phyloP scores from a whole-genome alignment of 2,888 invertebrate genomes.

The Chydorus sphaericus region DNA sequence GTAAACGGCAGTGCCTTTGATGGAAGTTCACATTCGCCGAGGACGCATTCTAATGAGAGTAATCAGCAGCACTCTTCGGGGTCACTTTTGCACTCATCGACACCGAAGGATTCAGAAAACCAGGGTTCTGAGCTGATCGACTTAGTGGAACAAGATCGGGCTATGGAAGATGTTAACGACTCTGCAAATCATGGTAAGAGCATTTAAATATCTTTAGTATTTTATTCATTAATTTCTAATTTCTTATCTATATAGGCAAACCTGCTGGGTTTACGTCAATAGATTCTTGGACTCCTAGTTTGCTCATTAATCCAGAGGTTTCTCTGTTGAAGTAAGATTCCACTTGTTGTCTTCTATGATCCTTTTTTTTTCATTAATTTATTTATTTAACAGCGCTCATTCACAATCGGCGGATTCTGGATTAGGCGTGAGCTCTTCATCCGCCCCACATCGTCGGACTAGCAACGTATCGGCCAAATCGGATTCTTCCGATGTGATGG shows the following conservation, averaged over 20 bases:
- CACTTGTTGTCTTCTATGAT: no score
- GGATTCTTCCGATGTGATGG: neutral
- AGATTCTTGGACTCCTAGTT: no score
- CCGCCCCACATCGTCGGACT: neutral
- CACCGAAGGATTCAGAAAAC: neutral
- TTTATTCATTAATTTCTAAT: neutral
- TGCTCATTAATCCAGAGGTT: no score
- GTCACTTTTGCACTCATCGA: neutral
- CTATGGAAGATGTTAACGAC: neutral
- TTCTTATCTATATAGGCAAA: no score
- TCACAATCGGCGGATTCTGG: neutral
- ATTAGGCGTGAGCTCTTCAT: neutral
- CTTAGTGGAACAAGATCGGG: no score
- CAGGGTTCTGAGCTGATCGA: no score
- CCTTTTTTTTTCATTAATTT: no score
- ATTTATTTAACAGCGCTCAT: neutral
- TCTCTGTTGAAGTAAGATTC: no score
- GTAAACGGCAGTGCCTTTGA: neutral
- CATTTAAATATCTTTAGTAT: neutral
- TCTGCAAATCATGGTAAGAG: neutral
- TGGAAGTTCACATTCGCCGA: neutral
- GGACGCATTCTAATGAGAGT: neutral
- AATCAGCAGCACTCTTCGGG: neutral
- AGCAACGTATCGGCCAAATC: neutral
- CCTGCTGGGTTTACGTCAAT: no score